These are phyloP conservation scores for Tanypteryx hageni DNA, from an alignment of 2,888 invertebrate genomes.

Conservation along the genomic window DNA sequence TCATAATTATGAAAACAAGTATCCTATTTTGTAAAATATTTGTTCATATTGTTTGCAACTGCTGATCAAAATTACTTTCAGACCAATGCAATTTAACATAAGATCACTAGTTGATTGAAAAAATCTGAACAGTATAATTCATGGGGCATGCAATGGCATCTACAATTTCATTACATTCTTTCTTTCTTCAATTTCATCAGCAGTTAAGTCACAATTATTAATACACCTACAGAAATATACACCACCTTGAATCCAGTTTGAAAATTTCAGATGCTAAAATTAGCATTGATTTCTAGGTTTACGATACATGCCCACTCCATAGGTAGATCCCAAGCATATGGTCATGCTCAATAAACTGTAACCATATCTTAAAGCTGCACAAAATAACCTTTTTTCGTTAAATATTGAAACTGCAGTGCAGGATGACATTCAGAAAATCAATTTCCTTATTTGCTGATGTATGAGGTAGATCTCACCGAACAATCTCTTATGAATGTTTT, in stretches of 20 bases:
- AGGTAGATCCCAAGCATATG: background rate
- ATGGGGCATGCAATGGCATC: background rate
- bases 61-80: background rate
- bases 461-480: slow-evolving; percentile 56
- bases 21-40: background rate
- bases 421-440: slow-evolving; percentile 40
- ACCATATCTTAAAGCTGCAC: slow-evolving; percentile 41
- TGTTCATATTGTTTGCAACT: background rate
- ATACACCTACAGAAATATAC: background rate
- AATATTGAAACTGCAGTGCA: slow-evolving; percentile 5
- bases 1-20: background rate
- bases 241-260: background rate
- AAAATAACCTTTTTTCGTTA: background rate
- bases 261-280: slow-evolving; percentile 4
- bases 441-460: slow-evolving; percentile 45
- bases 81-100: background rate
- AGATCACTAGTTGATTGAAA: background rate
- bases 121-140: background rate
- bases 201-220: background rate
- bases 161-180: background rate
- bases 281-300: background rate
- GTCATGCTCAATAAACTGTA: slow-evolving; percentile 10
- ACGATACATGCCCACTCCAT: background rate
- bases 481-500: slow-evolving; percentile 52
- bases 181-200: background rate